Conservation (phyloP, 1,140 invertebrate genomes). For the Hylaeus volcanicus region DNA sequence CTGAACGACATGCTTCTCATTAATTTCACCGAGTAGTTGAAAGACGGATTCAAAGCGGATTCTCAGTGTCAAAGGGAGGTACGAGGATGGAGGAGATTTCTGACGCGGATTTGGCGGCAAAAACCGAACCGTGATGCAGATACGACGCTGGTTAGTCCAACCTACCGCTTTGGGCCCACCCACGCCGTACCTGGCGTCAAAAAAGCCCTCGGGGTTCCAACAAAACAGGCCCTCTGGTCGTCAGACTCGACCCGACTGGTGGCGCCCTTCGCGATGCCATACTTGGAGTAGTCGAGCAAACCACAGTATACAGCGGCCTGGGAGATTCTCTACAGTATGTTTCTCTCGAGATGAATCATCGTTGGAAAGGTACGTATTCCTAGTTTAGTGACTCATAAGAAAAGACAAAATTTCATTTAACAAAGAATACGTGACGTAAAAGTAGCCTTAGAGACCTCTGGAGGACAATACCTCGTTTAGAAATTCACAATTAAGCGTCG, state of each 20-base stretch:
- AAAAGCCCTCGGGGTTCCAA: conserved; percentile 61
- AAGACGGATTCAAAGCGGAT: background rate
- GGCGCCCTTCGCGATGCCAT: conserved; percentile 54
- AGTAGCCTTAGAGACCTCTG: too few relatives aligned
- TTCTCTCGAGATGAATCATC: background rate
- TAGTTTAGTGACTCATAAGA: too few relatives aligned
- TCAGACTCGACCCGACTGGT: conserved; percentile 56
- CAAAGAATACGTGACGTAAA: too few relatives aligned
- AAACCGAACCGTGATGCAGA: conserved; percentile 48
- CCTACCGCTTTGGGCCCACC: conserved; percentile 74
- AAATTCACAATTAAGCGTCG: too few relatives aligned
- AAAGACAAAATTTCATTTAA: too few relatives aligned
- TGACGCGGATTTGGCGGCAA: conserved; percentile 8
- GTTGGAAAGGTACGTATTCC: background rate
- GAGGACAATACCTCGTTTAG: too few relatives aligned
- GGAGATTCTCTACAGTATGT: background rate
- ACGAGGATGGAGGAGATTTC: conserved; percentile 4
- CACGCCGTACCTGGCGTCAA: conserved; percentile 66
- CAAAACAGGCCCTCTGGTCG: conserved; percentile 24
- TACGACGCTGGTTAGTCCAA: conserved; percentile 57
- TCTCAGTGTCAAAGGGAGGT: background rate
- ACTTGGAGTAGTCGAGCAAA: background rate
- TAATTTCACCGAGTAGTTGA: too few relatives aligned
- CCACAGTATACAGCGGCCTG: too few relatives aligned
- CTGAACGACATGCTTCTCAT: too few relatives aligned